These are phyloP conservation scores for Aphaenogaster floridana DNA, from an alignment of 1,140 invertebrate genomes.

Conservation along the genomic window DNA sequence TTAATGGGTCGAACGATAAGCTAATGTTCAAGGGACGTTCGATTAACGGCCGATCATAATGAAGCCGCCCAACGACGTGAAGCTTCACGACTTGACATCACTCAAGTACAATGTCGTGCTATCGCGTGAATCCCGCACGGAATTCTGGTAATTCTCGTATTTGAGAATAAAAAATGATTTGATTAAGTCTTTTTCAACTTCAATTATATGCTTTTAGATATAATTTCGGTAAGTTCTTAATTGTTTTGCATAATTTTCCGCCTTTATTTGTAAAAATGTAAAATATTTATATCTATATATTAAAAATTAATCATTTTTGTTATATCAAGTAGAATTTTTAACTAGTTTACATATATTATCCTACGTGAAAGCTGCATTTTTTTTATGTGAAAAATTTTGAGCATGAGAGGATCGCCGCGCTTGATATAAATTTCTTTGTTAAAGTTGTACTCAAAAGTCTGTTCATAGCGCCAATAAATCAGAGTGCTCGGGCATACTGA, in stretches of 20 bases:
- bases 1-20: conserved; percentile 52
- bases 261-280: not conserved
- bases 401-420: not conserved
- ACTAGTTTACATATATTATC: not conserved
- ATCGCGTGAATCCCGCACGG: not conserved
- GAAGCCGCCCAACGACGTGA: not conserved
- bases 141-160: not conserved
- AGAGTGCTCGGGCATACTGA: conserved; percentile 40
- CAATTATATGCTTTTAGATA: not conserved
- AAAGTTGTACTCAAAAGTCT: conserved; percentile 55
- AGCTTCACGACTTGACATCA: conserved; percentile 1
- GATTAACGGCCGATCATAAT: conserved; percentile 52
- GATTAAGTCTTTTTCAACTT: not conserved
- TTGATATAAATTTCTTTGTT: conserved; percentile 60
- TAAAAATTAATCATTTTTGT: not conserved
- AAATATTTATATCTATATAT: not conserved
- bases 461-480: conserved; percentile 53
- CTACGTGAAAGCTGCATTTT: not conserved
- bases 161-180: not conserved
- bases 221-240: not conserved
- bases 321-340: not conserved
- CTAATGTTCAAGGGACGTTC: conserved; percentile 51
- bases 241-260: not conserved
- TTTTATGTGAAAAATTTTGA: not conserved
- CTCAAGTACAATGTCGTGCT: not conserved